Conservation (phyloP, 2,888 invertebrate species). For the Hypolimnas misippus region DNA sequence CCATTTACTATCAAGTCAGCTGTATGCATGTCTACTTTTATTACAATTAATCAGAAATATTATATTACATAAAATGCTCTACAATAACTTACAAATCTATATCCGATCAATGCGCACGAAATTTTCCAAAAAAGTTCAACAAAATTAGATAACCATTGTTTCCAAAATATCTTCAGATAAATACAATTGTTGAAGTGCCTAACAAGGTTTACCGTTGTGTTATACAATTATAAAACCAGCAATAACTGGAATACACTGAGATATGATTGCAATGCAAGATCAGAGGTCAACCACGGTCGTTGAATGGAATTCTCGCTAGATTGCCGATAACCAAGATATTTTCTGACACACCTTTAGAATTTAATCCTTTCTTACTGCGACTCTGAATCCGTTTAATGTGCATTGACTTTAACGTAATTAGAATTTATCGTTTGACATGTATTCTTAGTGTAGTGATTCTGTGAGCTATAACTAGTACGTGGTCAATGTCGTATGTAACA, state of each 20-base stretch:
- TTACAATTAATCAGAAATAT: too few relatives aligned
- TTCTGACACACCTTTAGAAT: constrained; percentile 35
- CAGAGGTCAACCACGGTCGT: constrained; percentile 42
- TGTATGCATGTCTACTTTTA: too few relatives aligned
- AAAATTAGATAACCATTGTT: neutral
- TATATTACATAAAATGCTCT: too few relatives aligned
- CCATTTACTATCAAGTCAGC: too few relatives aligned
- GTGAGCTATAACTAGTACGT: neutral
- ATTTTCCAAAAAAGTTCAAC: too few relatives aligned
- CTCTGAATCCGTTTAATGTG: neutral
- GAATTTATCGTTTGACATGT: constrained; percentile 19
- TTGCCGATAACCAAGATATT: constrained; percentile 34
- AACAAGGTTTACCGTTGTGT: constrained; percentile 4
- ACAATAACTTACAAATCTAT: too few relatives aligned
- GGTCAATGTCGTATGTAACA: too few relatives aligned
- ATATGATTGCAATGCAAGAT: constrained; percentile 43
- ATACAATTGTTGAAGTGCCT: neutral
- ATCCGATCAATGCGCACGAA: neutral
- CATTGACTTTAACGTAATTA: constrained; percentile 21
- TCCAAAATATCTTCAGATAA: neutral
- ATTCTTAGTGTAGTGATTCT: constrained; percentile 3
- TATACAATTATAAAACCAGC: constrained; percentile 24
- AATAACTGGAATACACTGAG: constrained; percentile 33
- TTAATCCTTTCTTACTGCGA: constrained; percentile 10
- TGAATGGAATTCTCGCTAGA: constrained; percentile 36